A percentile compares a stretch with the other conserved stretches of the same genome.
Evolutionary conservation across 2,888 invertebrate genomes (phyloP).

Genomic region (Lycophotia porphyrea): DNA sequence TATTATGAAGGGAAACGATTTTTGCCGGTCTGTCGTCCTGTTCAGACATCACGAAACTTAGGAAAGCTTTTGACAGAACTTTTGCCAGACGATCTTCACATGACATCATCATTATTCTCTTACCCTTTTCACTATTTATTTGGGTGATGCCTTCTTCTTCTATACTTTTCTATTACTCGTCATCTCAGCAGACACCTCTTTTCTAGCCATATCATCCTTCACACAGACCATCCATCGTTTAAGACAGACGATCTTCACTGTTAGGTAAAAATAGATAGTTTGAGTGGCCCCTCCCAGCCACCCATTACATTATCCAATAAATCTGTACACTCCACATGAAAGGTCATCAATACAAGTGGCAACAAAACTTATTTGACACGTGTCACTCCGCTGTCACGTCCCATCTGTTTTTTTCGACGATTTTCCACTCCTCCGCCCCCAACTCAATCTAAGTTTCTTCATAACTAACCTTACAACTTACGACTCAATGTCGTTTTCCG

Average conservation of each 20-base stretch:
- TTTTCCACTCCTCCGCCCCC: background rate
- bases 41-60: background rate
- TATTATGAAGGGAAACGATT: background rate
- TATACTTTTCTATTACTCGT: too few species aligned
- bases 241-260: background rate
- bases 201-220: too few species aligned
- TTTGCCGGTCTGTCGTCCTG: background rate
- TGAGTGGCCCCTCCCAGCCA: background rate
- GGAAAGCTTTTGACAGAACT: background rate
- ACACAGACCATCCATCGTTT: too few species aligned
- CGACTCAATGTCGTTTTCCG: constrained; percentile 1
- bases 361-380: background rate
- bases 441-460: constrained; percentile 19
- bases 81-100: background rate
- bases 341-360: background rate
- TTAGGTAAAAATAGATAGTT: background rate
- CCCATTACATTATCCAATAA: background rate
- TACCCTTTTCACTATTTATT: too few species aligned
- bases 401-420: constrained; percentile 10
- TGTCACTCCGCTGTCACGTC: background rate
- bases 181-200: too few species aligned
- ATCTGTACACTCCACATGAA: background rate
- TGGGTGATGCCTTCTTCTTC: too few species aligned
- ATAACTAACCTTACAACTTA: background rate
- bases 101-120: too few species aligned